Evolutionary conservation across 2,888 invertebrate genomes (phyloP).

Genomic region (Ischnus inquisitorius): DNA sequence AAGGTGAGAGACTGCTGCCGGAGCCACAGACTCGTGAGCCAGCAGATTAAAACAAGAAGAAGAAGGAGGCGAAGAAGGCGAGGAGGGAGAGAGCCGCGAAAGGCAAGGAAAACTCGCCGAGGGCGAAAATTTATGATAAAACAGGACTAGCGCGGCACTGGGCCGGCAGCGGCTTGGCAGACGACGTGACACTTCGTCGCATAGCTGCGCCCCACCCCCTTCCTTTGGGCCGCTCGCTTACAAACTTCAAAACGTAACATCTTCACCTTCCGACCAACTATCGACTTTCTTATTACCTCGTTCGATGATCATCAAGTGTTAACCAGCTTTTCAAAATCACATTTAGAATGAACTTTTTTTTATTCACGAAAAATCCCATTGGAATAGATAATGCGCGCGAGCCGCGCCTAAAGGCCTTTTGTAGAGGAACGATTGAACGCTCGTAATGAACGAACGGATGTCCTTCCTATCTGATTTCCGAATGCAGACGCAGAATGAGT

Average conservation of each 20-base stretch:
- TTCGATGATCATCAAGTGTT: constrained; percentile 27
- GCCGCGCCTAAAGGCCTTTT: constrained; percentile 50
- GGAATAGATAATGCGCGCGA: constrained; percentile 2
- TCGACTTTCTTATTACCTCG: constrained; percentile 51
- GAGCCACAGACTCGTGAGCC: constrained; percentile 57
- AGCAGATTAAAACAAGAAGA: constrained; percentile 65
- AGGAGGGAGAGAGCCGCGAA: constrained; percentile 32
- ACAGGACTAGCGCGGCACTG: constrained; percentile 61
- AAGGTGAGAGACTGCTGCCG: constrained; percentile 33
- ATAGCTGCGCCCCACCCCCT: constrained; percentile 50
- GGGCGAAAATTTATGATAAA: constrained; percentile 73
- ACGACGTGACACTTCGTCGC: constrained; percentile 69
- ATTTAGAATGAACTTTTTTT: background rate
- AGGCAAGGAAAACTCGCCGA: constrained; percentile 67
- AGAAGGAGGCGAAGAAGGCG: constrained; percentile 58
- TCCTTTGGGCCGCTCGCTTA: constrained; percentile 36
- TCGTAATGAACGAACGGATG: constrained; percentile 78
- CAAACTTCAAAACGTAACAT: constrained; percentile 62
- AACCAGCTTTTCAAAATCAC: background rate
- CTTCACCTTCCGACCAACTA: constrained; percentile 51
- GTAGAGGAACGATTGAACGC: constrained; percentile 78
- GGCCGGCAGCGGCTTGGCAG: constrained; percentile 50
- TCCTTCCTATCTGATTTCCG: constrained; percentile 80
- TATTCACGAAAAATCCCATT: background rate
- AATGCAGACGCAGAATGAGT: constrained; percentile 71